These are phyloP conservation scores for Cremastinae sp. DNA, from an alignment of 2,888 invertebrate species.

Conservation along the genomic window DNA sequence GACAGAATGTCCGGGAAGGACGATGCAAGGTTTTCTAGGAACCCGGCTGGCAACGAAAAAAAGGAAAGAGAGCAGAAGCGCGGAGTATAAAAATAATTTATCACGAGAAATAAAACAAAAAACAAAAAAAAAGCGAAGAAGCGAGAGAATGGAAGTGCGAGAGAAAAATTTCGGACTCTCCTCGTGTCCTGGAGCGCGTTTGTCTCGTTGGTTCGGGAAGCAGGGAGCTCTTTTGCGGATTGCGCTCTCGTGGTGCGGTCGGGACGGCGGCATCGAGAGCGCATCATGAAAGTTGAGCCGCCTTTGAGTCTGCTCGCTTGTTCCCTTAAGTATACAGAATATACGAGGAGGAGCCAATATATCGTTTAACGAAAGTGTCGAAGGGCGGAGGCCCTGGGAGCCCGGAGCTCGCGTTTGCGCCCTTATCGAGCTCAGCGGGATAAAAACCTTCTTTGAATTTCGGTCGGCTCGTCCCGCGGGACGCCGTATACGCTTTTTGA, in stretches of 20 bases:
- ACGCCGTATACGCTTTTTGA: slow-evolving; percentile 57
- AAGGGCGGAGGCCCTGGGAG: too few species aligned
- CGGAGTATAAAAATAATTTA: slow-evolving; percentile 26
- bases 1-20: too few species aligned
- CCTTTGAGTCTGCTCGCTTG: slow-evolving; percentile 48
- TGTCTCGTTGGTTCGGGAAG: too few species aligned
- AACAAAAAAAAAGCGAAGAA: slow-evolving; percentile 17
- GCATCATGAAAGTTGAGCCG: slow-evolving; percentile 62
- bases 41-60: slow-evolving; percentile 8
- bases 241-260: slow-evolving; percentile 48
- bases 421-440: neutral
- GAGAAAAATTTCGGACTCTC: too few species aligned
- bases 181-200: too few species aligned
- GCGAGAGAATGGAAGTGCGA: slow-evolving; percentile 48
- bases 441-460: slow-evolving; percentile 18
- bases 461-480: neutral
- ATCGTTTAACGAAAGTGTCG: too few species aligned
- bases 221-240: slow-evolving; percentile 56
- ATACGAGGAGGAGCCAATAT: neutral
- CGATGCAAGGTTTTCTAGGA: too few species aligned
- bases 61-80: too few species aligned
- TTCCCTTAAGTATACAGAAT: slow-evolving; percentile 30
- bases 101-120: slow-evolving; percentile 14
- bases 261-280: slow-evolving; percentile 47
- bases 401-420: neutral